Percentiles rank a stretch among this genome's conserved stretches.
These are phyloP conservation scores for Delphinapterus leucas DNA, from an alignment of 2,113 vertebrate genomes.

Conservation along the genomic window DNA sequence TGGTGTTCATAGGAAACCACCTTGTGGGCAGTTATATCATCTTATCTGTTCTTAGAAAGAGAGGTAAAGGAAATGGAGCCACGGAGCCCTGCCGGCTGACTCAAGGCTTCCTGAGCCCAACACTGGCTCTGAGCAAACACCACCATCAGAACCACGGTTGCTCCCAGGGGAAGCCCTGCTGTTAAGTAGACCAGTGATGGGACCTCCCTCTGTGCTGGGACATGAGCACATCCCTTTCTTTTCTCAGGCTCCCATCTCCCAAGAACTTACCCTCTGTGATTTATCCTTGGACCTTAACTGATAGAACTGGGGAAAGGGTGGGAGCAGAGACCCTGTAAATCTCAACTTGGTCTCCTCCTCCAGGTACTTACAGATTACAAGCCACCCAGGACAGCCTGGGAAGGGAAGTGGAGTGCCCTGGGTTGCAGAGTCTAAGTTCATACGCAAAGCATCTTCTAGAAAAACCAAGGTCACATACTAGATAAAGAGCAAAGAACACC, in stretches of 20 bases:
- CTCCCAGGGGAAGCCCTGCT: background rate
- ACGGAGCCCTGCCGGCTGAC: background rate
- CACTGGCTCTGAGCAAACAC: background rate
- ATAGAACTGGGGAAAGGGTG: background rate
- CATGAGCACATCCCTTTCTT: fast-evolving
- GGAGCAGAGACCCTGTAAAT: background rate
- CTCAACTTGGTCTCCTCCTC: no score
- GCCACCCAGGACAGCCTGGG: no score
- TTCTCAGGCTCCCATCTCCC: background rate
- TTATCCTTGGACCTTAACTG: background rate
- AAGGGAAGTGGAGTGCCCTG: background rate
- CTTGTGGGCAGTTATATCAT: background rate
- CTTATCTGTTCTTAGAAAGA: background rate
- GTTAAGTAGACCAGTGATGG: fast-evolving
- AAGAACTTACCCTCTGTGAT: background rate
- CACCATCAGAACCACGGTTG: no score
- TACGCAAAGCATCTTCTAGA: background rate
- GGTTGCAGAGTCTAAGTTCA: background rate
- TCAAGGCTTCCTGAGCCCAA: background rate
- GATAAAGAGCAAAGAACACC: background rate
- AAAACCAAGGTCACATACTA: background rate
- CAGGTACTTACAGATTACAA: no score
- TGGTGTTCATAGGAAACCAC: background rate
- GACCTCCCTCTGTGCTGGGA: background rate
- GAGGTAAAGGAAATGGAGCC: background rate